These are phyloP conservation scores for Chondrilla cf. caribensis DNA, from an alignment of 37 sponge, comb jelly and placozoan species.

Conservation along the genomic window DNA sequence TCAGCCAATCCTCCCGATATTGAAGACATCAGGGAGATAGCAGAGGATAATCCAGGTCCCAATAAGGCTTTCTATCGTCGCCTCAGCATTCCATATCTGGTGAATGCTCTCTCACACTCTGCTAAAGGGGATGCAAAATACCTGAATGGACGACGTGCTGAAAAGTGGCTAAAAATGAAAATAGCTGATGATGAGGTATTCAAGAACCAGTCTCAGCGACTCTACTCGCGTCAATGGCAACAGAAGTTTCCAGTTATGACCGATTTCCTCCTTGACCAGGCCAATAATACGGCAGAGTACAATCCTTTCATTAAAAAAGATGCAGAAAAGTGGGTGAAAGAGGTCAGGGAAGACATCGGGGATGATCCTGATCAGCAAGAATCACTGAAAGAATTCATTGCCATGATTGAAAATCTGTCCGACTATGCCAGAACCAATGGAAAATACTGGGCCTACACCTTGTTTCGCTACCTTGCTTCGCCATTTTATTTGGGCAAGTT, in stretches of 20 bases:
- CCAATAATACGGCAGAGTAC: background rate
- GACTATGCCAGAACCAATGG: background rate
- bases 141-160: background rate
- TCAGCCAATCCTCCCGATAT: background rate
- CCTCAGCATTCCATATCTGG: background rate
- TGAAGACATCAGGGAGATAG: background rate
- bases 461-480: conserved; percentile 3
- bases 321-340: background rate
- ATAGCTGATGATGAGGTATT: background rate
- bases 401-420: background rate
- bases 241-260: background rate
- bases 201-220: background rate
- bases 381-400: background rate
- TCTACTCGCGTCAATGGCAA: background rate
- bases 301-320: background rate
- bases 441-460: conserved; percentile 13
- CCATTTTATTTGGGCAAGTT: conserved; percentile 4
- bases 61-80: background rate
- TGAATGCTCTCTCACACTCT: background rate
- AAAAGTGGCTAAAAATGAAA: background rate
- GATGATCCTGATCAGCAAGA: background rate
- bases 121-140: background rate
- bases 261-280: background rate
- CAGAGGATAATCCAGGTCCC: background rate
- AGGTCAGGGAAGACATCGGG: background rate